A percentile compares a stretch with the other conserved stretches of the same genome.
These are phyloP conservation scores for Lithophane socia DNA, from an alignment of 2,888 invertebrate genomes.

Conservation along the genomic window DNA sequence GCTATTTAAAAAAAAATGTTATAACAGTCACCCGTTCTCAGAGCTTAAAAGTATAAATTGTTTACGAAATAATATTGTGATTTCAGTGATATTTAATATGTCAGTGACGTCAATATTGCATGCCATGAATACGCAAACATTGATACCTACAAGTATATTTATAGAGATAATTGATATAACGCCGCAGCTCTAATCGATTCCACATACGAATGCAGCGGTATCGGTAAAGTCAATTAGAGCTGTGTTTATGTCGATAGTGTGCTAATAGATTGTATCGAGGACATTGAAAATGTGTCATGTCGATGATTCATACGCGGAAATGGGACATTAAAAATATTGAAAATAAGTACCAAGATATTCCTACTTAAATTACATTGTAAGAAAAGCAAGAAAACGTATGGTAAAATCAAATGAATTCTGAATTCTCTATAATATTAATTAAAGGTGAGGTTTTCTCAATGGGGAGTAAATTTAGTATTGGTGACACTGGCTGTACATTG, in stretches of 20 bases:
- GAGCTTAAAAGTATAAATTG: neutral
- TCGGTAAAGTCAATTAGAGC: slow-evolving; percentile 48
- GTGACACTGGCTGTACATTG: too few species aligned
- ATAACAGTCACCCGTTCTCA: neutral
- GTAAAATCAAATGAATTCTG: neutral
- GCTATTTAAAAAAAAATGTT: neutral
- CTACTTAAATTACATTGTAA: neutral
- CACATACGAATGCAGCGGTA: slow-evolving; percentile 40
- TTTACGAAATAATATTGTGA: neutral
- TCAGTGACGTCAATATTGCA: slow-evolving; percentile 18
- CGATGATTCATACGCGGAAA: slow-evolving; percentile 18
- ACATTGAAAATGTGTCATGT: slow-evolving; percentile 17
- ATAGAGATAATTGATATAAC: slow-evolving; percentile 47
- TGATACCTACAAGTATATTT: slow-evolving; percentile 15
- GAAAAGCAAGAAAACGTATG: neutral
- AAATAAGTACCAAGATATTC: neutral
- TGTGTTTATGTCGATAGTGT: slow-evolving; percentile 39
- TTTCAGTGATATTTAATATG: neutral
- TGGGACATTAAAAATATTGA: neutral
- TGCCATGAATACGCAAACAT: slow-evolving; percentile 25
- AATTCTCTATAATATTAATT: neutral
- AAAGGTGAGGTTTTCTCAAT: neutral
- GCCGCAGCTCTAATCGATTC: slow-evolving; percentile 37
- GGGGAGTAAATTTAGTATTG: too few species aligned
- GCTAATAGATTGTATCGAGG: slow-evolving; percentile 20